Evolutionary conservation across 2,113 vertebrate genomes (phyloP), one percentile per base, ranked within the genome.

Genomic region (Bos indicus): DNA sequence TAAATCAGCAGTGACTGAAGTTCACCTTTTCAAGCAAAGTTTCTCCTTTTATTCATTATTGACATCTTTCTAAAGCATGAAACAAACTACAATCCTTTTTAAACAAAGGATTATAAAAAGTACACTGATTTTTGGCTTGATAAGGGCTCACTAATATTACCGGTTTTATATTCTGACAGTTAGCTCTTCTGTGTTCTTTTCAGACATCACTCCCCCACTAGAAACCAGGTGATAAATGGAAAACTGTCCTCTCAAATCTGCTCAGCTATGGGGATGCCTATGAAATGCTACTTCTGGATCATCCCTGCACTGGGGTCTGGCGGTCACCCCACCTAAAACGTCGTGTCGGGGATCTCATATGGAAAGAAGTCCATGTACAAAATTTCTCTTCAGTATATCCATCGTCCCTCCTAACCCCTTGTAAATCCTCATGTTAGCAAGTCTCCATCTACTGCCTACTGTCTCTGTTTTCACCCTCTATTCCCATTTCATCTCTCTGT

Each of bases 61-160:
- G 30, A 85, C 84, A 88, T 57, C 36, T 93, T 97, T 80, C 16
- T 81, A 93, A 94, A 88, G 51, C n/a, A 92, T 2, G 82, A 91
- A 56, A 74, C 7, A 88, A 90, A 90, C 28, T 7, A 78, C 2
- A 91, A 48, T 83, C 43, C 16, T 77, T 97, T 92, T 94, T 86
- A 94, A 95, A 86, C 33, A 83, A 94, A 96, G 28, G 23, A 71
- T 81, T 92, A 82, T 28, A 90, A 95, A 88, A 87, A 96, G n/a
- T 25, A 88, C 6, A 91, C 25, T 46, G 46, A 88, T 36, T 96
- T 23, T 87, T 77, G 48, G 7, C 51, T 92, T 96, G 40, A n/a
- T 88, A 57, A 95, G 30, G 10, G 46, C 25, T 46, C 3, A 92
- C 3, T 81, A 23, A 21, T 52, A 91, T n/a, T 78, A 81, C 30